Percentiles rank a stretch among this genome's conserved stretches.
These are phyloP conservation scores for Calameuta idolon DNA, from an alignment of 2,888 invertebrate genomes.

Conservation along the genomic window DNA sequence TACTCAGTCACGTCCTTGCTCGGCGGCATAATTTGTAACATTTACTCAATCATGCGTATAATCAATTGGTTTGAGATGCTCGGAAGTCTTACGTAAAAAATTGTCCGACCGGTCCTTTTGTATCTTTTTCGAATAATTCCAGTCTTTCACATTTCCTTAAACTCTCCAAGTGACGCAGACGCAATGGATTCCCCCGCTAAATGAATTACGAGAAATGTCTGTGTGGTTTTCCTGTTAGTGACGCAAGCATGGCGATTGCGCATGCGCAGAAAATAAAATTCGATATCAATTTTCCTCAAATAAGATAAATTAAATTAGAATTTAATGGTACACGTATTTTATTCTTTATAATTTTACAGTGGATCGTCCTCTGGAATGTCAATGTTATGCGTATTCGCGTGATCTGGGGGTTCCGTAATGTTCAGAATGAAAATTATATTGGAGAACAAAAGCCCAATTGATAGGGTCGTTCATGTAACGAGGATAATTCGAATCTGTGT, in stretches of 20 bases:
- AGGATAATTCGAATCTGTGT: not conserved
- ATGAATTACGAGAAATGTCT: not conserved
- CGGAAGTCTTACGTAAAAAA: not conserved
- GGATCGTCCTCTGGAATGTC: not conserved
- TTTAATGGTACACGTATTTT: not conserved
- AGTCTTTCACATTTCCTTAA: not conserved
- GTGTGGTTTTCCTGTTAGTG: not conserved
- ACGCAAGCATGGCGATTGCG: not conserved
- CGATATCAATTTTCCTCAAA: not conserved
- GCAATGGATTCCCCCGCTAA: not conserved
- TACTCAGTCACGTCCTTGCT: not conserved
- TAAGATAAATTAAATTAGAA: not conserved
- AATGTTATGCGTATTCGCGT: not conserved
- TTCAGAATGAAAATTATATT: slow-evolving; percentile 30
- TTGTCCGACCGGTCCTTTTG: not conserved
- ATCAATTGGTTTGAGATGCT: not conserved
- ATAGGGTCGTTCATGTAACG: not conserved
- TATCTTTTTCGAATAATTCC: not conserved
- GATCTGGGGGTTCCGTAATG: slow-evolving; percentile 12
- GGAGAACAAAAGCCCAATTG: slow-evolving; percentile 29
- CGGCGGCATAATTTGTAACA: not conserved
- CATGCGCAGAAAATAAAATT: not conserved
- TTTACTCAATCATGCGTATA: slow-evolving; percentile 1
- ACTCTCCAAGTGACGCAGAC: not conserved
- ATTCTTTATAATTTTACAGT: not conserved